Evolutionary conservation across 2,797 vertebrate genomes (phyloP), one percentile per base, ranked within the genome.

Genomic region (Podargus strigoides): DNA sequence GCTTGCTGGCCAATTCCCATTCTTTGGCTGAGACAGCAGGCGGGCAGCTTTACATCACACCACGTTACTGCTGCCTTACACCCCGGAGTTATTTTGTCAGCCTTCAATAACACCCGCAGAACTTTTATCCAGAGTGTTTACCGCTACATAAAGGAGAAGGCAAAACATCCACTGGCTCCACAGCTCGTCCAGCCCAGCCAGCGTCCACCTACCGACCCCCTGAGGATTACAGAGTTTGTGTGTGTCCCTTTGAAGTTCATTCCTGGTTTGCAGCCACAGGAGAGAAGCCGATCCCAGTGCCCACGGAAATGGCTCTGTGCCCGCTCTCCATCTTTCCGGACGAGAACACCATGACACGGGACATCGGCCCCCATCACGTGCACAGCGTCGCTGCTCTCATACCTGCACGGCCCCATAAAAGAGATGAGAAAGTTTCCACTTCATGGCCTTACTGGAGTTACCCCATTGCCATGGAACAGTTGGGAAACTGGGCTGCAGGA

Each of bases 61-160:
- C 55, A 7, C 76, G 76, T 66, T 36, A 67, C 89, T 49, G 55
- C 89, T 52, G 46, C 62, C 39, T 69, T 87, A 75, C 8, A 46
- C 32, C 46, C 41, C 42, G n/a, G 70, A 77, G 90, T 9, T 24
- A 21, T 80, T 70, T 72, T 37, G 83, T 76, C 77, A 90, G 82
- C 91, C 69, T 85, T 42, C 78, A 42, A 89, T 62, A 58, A 85
- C 78, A 64, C 72, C 80, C 9, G 42, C 41, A 39, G 56, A 56
- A 72, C 62, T 78, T 62, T 6, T 15, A 41, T 3, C 55, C 28
- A 5, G 34, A 34, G 44, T 0, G 18, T 70, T 59, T 1, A 3
- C 47, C 3, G 20, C 4, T 21, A 36, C 3, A 1, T 3, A 32
- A 27, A 34, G 0, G 10, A 53, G 41, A 49, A 39, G 6, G 42